Base-by-base conservation (phyloP, 2,888 invertebrate genomes). In the Drosophila nr. perissopoda region DNA sequence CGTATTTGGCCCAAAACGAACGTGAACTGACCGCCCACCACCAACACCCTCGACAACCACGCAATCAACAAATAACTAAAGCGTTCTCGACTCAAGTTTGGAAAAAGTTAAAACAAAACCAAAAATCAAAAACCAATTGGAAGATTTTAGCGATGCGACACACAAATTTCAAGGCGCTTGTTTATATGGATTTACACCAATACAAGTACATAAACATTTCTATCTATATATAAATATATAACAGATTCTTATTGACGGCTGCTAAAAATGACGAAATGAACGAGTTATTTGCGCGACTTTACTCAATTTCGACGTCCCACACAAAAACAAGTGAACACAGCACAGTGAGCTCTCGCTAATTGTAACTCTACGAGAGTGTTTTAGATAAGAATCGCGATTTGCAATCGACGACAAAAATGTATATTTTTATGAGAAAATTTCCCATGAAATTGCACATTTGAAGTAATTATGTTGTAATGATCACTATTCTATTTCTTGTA, bases 241-340 rank as follows among this genome's bases (percentile, higher is more conserved):
- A 74, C 78, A 76, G 73, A 81, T 83, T 81, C 81, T 86, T 86
- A 83, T 86, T 83, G 76, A 83, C 73, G 65, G 64, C 70, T 71
- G 82, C 77, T 75, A 54, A 68, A 77, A 87, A 82, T 85, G 84
- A 87, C 84, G 81, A 87, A 85, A 78, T 74, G 85, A 85, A 74
- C 85, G 81, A 83, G 85, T 87, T 87, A 81, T 85, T 84, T 82
- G 80, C 82, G 82, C 84, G 84, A 82, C 85, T 84, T 80, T 62
- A 71, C 73, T 82, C 74, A 85, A 76, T 76, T 76, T 72, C 21
- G 69, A 53, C 78, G 40, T 54, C 78, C 78, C 78, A 78, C 78
- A 78, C 72, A 73, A 27, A 13, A 34, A 38, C 53, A 67, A 74
- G 45, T 52, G 40, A 56, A 63, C 54, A 57, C 42, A 57, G 42